Evolutionary conservation across 2,113 vertebrate species (phyloP), one percentile per base, ranked within the genome.

Genomic region (Picathartes gymnocephalus): DNA sequence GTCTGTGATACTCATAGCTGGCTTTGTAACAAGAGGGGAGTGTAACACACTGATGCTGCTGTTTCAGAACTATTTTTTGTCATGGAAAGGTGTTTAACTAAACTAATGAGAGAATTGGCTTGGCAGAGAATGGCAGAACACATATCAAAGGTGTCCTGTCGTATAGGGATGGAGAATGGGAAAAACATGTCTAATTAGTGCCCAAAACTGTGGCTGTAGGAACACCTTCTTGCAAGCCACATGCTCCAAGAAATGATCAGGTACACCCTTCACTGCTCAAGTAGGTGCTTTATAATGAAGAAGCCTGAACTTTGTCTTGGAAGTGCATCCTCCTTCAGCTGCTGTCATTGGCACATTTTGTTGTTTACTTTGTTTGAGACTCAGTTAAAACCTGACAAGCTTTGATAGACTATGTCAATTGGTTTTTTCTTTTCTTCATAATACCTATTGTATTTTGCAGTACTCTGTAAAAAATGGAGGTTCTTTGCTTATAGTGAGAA

Each of bases 361-460:
- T 86, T 78, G 72, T 93, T 93, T 95, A 82, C 11, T 90, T 69
- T 53, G 91, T 78, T 65, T 85, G 91, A 87, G 89, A 70, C 83
- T 95, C 86, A 56, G 84, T 95, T 95, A 93, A 96, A 97, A 96
- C 86, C 76, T 48, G 87, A 95, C 92, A 93, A 80, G 44, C 56
- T 97, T 95, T 97, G 95, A 96, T 47, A 83, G 76, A 97, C 68
- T 78, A 69, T 44, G 33, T 96, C 64, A 86, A 81, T 81, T 92
- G 47, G 86, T 85, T 85, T 79, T 69, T 92, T 92, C 60, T 81
- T 80, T 95, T 87, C 87, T 77, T 95, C 87, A 93, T 92, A 93
- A 95, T 80, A 91, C 33, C 48, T 54, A 56, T 53, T 91, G 82
- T 51, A 86, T 83, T 91, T 88, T 93, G 57, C 65, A 79, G 31